Percentiles rank a stretch among this genome's conserved stretches.
Conservation (phyloP, 1,140 invertebrate genomes). For the Bombus superbus region DNA sequence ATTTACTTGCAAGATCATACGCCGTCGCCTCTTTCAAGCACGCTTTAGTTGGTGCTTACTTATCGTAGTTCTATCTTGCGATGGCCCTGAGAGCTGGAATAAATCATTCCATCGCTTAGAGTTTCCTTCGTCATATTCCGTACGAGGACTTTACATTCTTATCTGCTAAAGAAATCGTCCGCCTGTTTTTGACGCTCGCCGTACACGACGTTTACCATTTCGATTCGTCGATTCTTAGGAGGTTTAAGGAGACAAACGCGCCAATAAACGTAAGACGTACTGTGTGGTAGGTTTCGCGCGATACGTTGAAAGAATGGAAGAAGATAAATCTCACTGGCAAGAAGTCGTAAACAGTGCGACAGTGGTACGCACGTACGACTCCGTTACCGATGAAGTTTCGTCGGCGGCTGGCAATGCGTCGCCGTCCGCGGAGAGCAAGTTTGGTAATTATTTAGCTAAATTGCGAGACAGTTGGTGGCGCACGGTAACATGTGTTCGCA, state of each 20-base stretch:
- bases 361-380: neutral
- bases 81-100: no score
- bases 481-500: conserved; percentile 78
- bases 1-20: neutral
- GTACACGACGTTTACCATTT: no score
- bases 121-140: no score
- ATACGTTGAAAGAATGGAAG: neutral
- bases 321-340: no score
- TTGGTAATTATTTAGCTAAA: conserved; percentile 83
- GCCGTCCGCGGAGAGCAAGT: conserved; percentile 71
- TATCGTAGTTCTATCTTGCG: no score
- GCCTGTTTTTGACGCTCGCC: no score
- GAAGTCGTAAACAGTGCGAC: conserved; percentile 22
- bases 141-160: no score
- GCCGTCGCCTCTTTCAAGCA: neutral
- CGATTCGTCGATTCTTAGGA: neutral
- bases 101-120: no score
- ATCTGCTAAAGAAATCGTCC: no score
- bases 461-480: conserved; percentile 80
- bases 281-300: neutral
- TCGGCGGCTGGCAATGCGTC: conserved; percentile 58
- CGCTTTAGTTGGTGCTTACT: no score
- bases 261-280: neutral
- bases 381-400: conserved; percentile 58
- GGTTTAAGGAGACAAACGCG: neutral